phyloP scores from a whole-genome alignment of 2,797 vertebrate species.

The Syngnathus rostellatus region DNA sequence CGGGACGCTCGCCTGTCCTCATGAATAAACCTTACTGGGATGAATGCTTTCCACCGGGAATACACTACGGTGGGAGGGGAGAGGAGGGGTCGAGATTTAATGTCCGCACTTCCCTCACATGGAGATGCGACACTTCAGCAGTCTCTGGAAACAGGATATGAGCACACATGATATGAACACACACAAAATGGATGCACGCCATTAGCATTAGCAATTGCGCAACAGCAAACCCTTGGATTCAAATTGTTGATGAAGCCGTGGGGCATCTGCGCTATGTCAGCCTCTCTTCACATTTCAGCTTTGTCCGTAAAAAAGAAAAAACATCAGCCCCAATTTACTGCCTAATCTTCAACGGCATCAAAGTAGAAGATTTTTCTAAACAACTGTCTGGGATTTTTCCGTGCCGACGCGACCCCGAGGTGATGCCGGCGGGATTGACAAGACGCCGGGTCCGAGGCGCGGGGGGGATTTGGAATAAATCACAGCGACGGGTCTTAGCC shows the following conservation, averaged over 20 bases:
- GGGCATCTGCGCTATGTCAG: constrained; percentile 15
- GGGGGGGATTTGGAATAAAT: constrained; percentile 62
- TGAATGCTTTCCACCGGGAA: constrained; percentile 54
- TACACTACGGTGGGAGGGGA: constrained; percentile 40
- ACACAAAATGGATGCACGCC: not conserved
- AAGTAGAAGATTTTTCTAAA: constrained; percentile 63
- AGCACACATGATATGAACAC: not conserved
- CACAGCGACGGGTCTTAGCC: constrained; percentile 57
- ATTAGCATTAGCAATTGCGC: not conserved
- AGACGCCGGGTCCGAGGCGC: constrained; percentile 34
- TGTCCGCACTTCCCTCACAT: constrained; percentile 40
- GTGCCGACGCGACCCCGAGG: constrained; percentile 62
- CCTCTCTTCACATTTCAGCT: constrained; percentile 37
- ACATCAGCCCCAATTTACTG: constrained; percentile 43
- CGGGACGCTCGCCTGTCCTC: constrained; percentile 53
- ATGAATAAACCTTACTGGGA: constrained; percentile 60
- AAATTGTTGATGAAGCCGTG: not conserved
- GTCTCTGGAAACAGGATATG: constrained; percentile 7
- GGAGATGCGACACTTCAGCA: constrained; percentile 21
- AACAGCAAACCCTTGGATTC: too few species aligned
- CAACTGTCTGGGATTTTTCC: constrained; percentile 64
- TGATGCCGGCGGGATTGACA: constrained; percentile 66
- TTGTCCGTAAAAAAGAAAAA: constrained; percentile 12
- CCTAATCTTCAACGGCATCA: constrained; percentile 54
- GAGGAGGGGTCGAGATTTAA: constrained; percentile 33